Evolutionary conservation across 2,888 invertebrate genomes (phyloP), one percentile per base, ranked within the genome.

Genomic region (Rhopalosiphum nymphaeae): DNA sequence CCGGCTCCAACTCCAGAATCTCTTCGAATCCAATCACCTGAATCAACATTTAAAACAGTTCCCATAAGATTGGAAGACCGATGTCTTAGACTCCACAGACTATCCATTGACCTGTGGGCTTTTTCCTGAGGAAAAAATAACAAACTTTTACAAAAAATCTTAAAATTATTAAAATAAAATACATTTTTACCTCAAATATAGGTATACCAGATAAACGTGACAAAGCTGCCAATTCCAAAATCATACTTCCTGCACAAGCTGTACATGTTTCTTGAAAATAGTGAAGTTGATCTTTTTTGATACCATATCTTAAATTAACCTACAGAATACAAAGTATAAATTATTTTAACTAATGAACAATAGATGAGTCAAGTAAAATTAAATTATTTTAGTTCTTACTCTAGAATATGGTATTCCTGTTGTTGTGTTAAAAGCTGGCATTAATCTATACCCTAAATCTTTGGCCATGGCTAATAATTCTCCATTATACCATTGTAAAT

Each of bases 1-100:
- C 99, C 99, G 29, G 99, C 99, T n/a, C 99, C 99, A 16, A 99
- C 98, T 2, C 99, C 99, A 1, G 99, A 98, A 96, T 99, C 99
- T 95, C 99, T 97, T 89, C 99, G 97, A 11, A 99, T 97, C 99
- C 99, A 99, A 96, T 99, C 99, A 0, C 99, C 99, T 5, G 98
- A 99, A 96, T 99, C 98, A n/a, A 99, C 98, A 96, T 99, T 99
- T 92, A 99, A 97, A 13, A 99, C 99, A 0, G 99, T 99, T 10
- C 99, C 99, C 98, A 99, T 99, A 21, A 99, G 97, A 96, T 99
- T 99, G 5, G 98, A 97, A 94, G 97, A 97, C 67, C 98, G 97
- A 96, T 99, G 99, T 67, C 99, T 96, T 96, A 99, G 97, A 95
- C 98, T 97, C 99, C 99, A 99, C 87, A 99, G 96, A 94, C 98